Conservation (phyloP, 2,888 invertebrate genomes). For the Drosophila yooni region DNA sequence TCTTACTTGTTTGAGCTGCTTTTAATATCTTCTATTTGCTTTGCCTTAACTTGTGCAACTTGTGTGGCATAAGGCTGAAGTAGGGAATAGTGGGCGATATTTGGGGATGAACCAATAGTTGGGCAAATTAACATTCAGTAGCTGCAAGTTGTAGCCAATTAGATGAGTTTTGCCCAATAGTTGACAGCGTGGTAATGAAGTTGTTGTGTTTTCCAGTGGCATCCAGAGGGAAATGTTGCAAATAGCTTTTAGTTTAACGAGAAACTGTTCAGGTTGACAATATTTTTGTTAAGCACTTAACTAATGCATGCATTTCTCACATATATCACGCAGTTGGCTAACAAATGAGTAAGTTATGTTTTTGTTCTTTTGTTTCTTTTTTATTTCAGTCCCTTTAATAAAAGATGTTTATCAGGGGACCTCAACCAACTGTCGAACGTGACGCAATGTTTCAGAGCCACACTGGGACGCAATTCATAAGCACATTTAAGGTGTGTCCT, state of each 20-base stretch:
- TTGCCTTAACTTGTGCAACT: conserved; percentile 56
- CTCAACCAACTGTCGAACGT: conserved; percentile 53
- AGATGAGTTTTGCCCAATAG: conserved; percentile 45
- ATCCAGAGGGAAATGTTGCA: background rate
- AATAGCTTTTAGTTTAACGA: conserved; percentile 38
- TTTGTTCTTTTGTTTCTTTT: background rate
- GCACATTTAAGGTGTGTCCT: conserved; percentile 65
- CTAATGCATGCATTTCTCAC: conserved; percentile 13
- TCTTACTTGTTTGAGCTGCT: conserved; percentile 22
- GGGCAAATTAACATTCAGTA: conserved; percentile 73
- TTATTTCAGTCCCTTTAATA: background rate
- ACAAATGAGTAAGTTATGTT: conserved; percentile 24
- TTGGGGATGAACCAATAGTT: conserved; percentile 51
- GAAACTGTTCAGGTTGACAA: conserved; percentile 32
- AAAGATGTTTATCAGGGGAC: conserved; percentile 38
- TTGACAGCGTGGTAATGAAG: conserved; percentile 26
- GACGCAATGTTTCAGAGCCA: conserved; percentile 54
- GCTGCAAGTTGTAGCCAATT: conserved; percentile 70
- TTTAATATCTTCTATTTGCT: conserved; percentile 57
- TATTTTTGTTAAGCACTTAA: conserved; percentile 9
- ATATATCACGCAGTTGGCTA: conserved; percentile 1
- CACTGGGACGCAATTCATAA: conserved; percentile 56
- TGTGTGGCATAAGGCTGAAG: conserved; percentile 12
- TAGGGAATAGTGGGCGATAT: conserved; percentile 22
- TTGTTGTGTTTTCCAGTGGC: conserved; percentile 8